These are phyloP conservation scores for Sarcophaga peregrina DNA, from an alignment of 1,140 invertebrate species.

Conservation along the genomic window DNA sequence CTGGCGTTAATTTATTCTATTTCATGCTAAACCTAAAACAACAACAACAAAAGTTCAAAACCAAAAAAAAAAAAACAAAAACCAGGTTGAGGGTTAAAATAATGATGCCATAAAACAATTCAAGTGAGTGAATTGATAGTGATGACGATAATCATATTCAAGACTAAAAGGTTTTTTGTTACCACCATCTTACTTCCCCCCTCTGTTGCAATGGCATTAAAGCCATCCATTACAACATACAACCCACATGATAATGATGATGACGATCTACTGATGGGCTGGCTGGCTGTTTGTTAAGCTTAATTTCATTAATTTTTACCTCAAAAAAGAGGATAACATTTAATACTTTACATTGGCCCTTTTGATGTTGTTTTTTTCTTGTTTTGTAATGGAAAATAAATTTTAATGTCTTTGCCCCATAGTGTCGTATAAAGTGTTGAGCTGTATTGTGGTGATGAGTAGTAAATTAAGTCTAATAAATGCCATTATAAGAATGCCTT, in stretches of 20 bases:
- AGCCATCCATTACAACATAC: too few species aligned
- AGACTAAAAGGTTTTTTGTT: conserved; percentile 4
- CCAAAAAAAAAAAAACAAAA: too few species aligned
- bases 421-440: not conserved
- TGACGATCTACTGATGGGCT: too few species aligned
- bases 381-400: not conserved
- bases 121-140: not conserved
- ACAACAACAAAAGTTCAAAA: too few species aligned
- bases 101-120: not conserved
- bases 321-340: not conserved
- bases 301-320: conserved; percentile 25
- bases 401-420: not conserved
- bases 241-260: too few species aligned
- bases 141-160: not conserved
- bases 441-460: not conserved
- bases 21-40: too few species aligned
- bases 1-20: too few species aligned
- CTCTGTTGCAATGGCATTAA: not conserved
- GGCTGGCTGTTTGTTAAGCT: not conserved
- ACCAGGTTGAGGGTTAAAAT: not conserved
- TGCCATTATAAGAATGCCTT: not conserved
- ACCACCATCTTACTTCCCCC: not conserved
- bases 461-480: conserved; percentile 22
- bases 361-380: not conserved
- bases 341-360: not conserved